Evolutionary conservation across 2,113 vertebrate genomes (phyloP), one percentile per base, ranked within the genome.

Genomic region (Alexandromys fortis): DNA sequence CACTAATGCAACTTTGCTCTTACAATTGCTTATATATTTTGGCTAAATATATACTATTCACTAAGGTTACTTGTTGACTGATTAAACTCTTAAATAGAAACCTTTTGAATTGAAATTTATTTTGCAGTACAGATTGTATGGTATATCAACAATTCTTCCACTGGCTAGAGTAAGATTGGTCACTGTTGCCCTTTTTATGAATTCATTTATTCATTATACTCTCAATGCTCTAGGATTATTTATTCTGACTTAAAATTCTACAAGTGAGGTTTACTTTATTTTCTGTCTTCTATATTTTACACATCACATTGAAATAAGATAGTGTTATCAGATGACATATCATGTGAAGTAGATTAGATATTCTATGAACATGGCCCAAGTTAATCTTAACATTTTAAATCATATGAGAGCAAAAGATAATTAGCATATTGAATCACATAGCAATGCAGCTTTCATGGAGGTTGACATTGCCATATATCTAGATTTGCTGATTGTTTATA

Each of bases 361-460:
- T 87, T 28, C 89, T 83, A 77, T 86, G 7, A n/a, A 52, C 1
- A 47, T 24, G 12, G 10, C 24, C 8, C n/a, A 76, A 82, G 30
- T 85, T 77, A 47, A 90, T 89, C 94, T 72, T 22, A 85, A 9
- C 3, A 65, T 76, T 97, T 95, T 73, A 90, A 95, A 90, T 96
- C 8, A 78, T 76, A 87, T 47, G 26, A 83, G 26, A 81, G 55
- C n/a, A 67, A 89, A 95, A 45, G 82, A 55, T 89, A 79, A 17
- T 65, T 85, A 58, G 1, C 45, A 11, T 45, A 82, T 12, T 96
- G 70, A 93, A 72, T 75, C 7, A 49, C 8, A 70, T 87, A 81
- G 47, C 78, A 79, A 81, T 38, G 24, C n/a, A 61, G n/a, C 38
- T 93, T 61, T 83, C 67, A 26, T 61, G 47, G 7, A 1, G 17